Evolutionary conservation across 2,888 invertebrate species (phyloP).

Genomic region (Acanthosepion esculentum): DNA sequence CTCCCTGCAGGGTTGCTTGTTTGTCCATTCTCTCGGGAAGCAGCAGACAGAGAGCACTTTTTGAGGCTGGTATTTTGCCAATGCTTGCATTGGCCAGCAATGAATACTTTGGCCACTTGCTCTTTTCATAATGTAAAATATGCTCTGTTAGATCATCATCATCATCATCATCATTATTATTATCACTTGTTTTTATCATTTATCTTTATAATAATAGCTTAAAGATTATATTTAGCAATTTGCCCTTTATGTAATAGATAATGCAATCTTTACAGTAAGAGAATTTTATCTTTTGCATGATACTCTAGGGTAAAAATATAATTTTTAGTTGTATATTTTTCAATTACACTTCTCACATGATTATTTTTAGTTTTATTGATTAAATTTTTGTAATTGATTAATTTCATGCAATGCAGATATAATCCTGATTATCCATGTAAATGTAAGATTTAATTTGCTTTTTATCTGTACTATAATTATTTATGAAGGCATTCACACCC

Average conservation of each 20-base stretch:
- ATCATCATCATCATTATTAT: neutral
- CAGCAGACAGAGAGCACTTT: neutral
- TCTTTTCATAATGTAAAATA: neutral
- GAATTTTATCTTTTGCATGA: neutral
- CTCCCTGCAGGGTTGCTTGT: neutral
- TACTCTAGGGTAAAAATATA: no score
- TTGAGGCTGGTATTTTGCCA: constrained; percentile 47
- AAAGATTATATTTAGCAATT: neutral
- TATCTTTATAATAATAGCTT: neutral
- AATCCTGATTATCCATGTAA: no score
- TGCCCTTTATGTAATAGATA: neutral
- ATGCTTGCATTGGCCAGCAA: constrained; percentile 43
- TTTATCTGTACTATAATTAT: no score
- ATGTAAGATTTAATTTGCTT: no score
- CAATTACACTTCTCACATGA: no score
- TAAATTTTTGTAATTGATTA: no score
- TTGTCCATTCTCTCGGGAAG: constrained; percentile 24
- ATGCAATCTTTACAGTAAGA: neutral
- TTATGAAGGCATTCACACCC: no score
- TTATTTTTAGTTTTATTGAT: no score
- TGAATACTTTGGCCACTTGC: constrained; percentile 10
- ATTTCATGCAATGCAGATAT: no score
- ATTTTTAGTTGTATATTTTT: no score
- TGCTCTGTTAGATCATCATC: neutral
- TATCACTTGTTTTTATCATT: neutral